These are phyloP conservation scores for Ditula angustiorana DNA, from an alignment of 2,888 invertebrate genomes.

Conservation along the genomic window DNA sequence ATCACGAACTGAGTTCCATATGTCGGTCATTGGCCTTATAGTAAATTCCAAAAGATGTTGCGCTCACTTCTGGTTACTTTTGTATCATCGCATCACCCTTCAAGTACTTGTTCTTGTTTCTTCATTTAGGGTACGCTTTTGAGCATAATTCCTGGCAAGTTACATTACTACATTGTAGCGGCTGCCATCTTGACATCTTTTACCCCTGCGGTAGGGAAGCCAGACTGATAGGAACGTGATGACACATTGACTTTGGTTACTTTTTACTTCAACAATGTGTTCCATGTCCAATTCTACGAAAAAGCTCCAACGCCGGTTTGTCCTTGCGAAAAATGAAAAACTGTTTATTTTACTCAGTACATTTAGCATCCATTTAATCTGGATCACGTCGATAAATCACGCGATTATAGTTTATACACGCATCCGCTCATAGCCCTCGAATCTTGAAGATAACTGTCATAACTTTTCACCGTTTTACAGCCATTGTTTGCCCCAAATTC, in stretches of 20 bases:
- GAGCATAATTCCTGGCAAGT: too few species aligned
- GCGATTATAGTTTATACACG: slow-evolving; percentile 8
- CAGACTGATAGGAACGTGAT: too few species aligned
- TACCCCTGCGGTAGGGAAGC: too few species aligned
- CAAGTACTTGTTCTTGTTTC: too few species aligned
- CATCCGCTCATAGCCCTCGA: slow-evolving; percentile 10
- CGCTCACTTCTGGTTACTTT: too few species aligned
- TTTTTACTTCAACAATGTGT: neutral
- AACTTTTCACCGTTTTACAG: slow-evolving; percentile 35
- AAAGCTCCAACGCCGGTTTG: slow-evolving; percentile 2
- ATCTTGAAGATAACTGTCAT: slow-evolving; percentile 39
- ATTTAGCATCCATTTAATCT: slow-evolving; percentile 25
- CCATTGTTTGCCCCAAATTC: slow-evolving; percentile 25
- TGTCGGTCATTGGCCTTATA: neutral
- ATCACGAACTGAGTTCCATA: slow-evolving; percentile 12
- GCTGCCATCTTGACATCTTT: too few species aligned
- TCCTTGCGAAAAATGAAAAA: neutral
- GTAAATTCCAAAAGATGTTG: slow-evolving; percentile 1
- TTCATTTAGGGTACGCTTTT: too few species aligned
- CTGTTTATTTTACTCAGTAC: slow-evolving; percentile 11
- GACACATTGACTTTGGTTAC: too few species aligned
- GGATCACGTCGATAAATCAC: slow-evolving; percentile 13
- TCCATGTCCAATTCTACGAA: slow-evolving; percentile 2
- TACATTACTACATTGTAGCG: too few species aligned
- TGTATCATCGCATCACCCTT: too few species aligned